phyloP scores from a whole-genome alignment of 2,113 vertebrate genomes.

The Acanthochromis polyacanthus region DNA sequence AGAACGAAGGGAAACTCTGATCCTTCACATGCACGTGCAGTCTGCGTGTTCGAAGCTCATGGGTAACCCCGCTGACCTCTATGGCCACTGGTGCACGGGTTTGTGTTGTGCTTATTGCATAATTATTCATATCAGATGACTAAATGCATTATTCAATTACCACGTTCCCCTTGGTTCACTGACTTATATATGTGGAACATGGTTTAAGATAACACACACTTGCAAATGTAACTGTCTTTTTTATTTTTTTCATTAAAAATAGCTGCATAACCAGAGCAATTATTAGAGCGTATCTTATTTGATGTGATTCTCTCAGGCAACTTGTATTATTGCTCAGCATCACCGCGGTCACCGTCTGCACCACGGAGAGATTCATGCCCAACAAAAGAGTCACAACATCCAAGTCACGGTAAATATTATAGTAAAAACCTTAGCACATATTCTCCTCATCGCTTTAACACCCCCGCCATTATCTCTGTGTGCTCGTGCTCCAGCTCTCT shows the following conservation, averaged over 20 bases:
- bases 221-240: conserved; percentile 28
- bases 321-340: conserved; percentile 69
- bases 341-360: conserved; percentile 52
- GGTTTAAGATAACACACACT: conserved; percentile 39
- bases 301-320: conserved; percentile 75
- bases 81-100: conserved; percentile 23
- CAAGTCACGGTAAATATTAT: conserved; percentile 33
- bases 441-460: conserved; percentile 39
- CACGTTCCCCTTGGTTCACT: conserved; percentile 49
- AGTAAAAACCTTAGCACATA: conserved; percentile 45
- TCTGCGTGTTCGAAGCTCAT: conserved; percentile 23
- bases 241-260: conserved; percentile 58
- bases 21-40: conserved; percentile 6
- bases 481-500: conserved; percentile 29
- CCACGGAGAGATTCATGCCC: conserved; percentile 8
- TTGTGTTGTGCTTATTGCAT: conserved; percentile 39
- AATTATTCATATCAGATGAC: conserved; percentile 56
- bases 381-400: conserved; percentile 36
- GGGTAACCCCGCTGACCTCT: conserved; percentile 50
- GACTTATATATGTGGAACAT: conserved; percentile 35
- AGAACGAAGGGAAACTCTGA: conserved; percentile 53
- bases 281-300: conserved; percentile 80
- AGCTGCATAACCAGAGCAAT: conserved; percentile 67
- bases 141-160: conserved; percentile 43
- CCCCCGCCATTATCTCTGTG: conserved; percentile 37